Evolutionary conservation across 2,113 vertebrate genomes (phyloP).

Genomic region (Ciconia stormi): DNA sequence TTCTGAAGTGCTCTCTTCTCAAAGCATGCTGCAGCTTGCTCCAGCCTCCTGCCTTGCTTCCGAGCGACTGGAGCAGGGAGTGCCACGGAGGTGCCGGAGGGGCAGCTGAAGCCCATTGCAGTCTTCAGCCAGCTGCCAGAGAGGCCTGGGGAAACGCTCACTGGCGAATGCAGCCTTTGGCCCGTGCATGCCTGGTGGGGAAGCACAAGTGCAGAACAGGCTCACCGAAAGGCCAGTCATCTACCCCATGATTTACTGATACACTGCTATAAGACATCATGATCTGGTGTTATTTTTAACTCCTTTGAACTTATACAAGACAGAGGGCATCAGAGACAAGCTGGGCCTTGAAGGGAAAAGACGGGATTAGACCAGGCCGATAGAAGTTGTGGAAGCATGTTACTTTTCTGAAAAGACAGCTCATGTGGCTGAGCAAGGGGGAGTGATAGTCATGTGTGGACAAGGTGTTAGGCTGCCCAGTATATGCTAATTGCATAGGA

Average conservation of each 20-base stretch:
- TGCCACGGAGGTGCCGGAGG: rapidly evolving
- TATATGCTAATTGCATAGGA: rapidly evolving
- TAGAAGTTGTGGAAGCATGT: not conserved
- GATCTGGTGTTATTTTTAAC: not conserved
- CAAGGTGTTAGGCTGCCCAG: not conserved
- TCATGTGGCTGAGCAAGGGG: not conserved
- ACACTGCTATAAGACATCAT: rapidly evolving
- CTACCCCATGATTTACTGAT: not conserved
- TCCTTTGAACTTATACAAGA: not conserved
- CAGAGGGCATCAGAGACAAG: not conserved
- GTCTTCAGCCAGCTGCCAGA: not conserved
- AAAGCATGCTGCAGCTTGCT: not conserved
- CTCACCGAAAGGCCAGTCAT: not conserved
- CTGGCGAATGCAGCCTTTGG: not conserved
- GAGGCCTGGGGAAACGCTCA: rapidly evolving
- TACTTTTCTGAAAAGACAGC: not conserved
- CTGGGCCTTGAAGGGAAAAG: not conserved
- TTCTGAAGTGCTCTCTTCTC: not conserved
- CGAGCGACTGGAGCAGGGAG: not conserved
- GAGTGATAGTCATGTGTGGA: not conserved
- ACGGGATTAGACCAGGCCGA: not conserved
- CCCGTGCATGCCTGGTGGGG: not conserved
- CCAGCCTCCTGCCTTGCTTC: not conserved
- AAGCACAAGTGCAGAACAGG: not conserved
- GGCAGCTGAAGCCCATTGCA: not conserved